These are phyloP conservation scores for Oryzias curvinotus DNA, from an alignment of 2,113 vertebrate species.

Conservation along the genomic window DNA sequence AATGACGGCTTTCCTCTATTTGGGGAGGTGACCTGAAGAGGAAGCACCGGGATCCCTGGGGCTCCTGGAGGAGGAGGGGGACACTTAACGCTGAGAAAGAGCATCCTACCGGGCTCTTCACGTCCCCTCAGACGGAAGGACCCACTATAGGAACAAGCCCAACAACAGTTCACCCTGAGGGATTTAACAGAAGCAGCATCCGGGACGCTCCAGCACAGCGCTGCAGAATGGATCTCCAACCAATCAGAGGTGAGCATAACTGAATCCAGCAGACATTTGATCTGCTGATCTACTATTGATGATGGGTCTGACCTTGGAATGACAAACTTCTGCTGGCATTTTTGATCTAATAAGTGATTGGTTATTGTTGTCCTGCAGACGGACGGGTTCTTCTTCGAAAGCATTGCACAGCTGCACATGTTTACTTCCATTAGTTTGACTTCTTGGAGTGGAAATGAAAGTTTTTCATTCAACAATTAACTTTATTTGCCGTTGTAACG, in stretches of 20 bases:
- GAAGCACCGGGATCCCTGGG: constrained; percentile 48
- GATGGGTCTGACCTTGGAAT: constrained; percentile 40
- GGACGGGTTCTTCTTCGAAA: no score
- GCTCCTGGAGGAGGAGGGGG: constrained; percentile 43
- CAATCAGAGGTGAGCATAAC: constrained; percentile 75
- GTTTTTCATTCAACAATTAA: no score
- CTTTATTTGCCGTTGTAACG: no score
- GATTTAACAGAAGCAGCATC: neutral
- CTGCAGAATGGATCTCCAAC: constrained; percentile 75
- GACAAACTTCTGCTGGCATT: constrained; percentile 9
- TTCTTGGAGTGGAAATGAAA: neutral
- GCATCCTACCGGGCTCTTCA: constrained; percentile 48
- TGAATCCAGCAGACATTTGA: constrained; percentile 31
- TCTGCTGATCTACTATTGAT: constrained; percentile 40
- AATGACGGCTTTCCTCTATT: constrained; percentile 1
- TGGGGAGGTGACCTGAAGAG: constrained; percentile 42
- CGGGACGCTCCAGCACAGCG: constrained; percentile 26
- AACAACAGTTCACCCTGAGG: neutral
- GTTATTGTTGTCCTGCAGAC: neutral
- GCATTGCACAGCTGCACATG: neutral
- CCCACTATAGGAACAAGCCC: neutral
- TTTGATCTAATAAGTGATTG: neutral
- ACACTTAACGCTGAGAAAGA: constrained; percentile 32
- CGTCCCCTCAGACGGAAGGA: constrained; percentile 20
- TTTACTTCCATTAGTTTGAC: neutral